Evolutionary conservation across 1,140 invertebrate species (phyloP).

Genomic region (Trichoplusia ni): DNA sequence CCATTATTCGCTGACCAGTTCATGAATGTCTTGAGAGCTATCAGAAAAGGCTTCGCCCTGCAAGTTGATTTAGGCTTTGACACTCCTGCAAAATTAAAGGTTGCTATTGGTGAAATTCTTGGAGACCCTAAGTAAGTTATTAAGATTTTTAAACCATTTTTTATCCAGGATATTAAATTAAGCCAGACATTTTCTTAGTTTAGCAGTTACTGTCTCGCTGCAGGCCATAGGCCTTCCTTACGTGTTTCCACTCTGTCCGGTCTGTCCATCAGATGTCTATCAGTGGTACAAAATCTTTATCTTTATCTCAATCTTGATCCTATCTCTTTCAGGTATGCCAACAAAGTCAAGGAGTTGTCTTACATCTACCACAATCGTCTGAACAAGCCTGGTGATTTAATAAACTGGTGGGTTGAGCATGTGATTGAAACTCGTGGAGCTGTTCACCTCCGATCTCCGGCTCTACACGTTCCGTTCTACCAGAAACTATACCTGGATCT

Average conservation of each 20-base stretch:
- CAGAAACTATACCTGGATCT: slow-evolving; percentile 56
- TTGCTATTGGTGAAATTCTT: slow-evolving; percentile 43
- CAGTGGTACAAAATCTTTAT: too few relatives aligned
- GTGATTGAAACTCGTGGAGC: slow-evolving; percentile 57
- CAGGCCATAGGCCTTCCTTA: too few relatives aligned
- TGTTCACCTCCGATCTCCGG: slow-evolving; percentile 53
- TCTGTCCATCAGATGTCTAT: too few relatives aligned
- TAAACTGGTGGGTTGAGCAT: slow-evolving; percentile 60
- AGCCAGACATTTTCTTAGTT: too few relatives aligned
- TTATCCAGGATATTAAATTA: too few relatives aligned
- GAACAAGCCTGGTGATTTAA: slow-evolving; percentile 48
- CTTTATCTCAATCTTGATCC: too few relatives aligned
- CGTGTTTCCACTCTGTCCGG: too few relatives aligned
- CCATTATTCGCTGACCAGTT: slow-evolving; percentile 86
- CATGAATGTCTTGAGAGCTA: slow-evolving; percentile 67
- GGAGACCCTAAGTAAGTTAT: slow-evolving; percentile 31
- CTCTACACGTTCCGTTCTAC: slow-evolving; percentile 50
- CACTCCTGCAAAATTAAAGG: slow-evolving; percentile 34
- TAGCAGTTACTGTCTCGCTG: too few relatives aligned
- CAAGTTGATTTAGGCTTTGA: slow-evolving; percentile 37
- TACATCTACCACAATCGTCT: slow-evolving; percentile 57
- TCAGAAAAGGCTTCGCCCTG: slow-evolving; percentile 47
- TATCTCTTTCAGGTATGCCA: slow-evolving; percentile 48
- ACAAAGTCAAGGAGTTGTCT: slow-evolving; percentile 46
- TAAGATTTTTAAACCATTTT: neutral